These are phyloP conservation scores for Oreochromis tanganicae DNA, from an alignment of 2,113 vertebrate species.

Conservation along the genomic window DNA sequence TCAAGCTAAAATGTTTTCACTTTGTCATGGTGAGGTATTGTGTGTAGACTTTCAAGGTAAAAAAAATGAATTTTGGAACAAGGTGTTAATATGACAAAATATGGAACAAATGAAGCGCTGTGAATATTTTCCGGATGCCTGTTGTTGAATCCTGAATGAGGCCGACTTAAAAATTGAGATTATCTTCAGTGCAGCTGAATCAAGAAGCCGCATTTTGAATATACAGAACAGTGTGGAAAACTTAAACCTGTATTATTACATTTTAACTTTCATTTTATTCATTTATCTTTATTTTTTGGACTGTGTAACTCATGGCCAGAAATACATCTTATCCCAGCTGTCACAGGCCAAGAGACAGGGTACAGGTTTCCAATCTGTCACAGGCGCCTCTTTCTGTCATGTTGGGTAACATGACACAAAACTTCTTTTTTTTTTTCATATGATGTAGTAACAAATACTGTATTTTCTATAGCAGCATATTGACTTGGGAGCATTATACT, in stretches of 20 bases:
- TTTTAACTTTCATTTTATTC: not conserved
- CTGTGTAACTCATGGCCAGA: not conserved
- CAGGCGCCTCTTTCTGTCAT: not conserved
- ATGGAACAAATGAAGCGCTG: not conserved
- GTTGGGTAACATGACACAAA: not conserved
- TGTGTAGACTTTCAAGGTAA: not conserved
- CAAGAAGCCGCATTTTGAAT: not conserved
- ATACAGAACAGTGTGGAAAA: not conserved
- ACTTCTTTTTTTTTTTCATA: not conserved
- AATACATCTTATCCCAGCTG: not conserved
- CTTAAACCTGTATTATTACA: not conserved
- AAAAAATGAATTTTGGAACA: fast-evolving
- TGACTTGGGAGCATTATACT: not conserved
- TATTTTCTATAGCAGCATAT: not conserved
- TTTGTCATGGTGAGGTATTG: not conserved
- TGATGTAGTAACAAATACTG: not conserved
- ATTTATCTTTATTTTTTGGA: not conserved
- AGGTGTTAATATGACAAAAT: not conserved
- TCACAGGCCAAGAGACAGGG: not conserved
- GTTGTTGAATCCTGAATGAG: not conserved
- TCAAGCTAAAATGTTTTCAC: not conserved
- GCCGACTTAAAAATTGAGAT: constrained; percentile 40
- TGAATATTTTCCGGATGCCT: not conserved
- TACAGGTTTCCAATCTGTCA: not conserved
- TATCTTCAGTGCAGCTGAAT: not conserved